These are phyloP conservation scores for Tokudaia tokunoshimensis DNA, from an alignment of 2,797 vertebrate genomes.

Conservation along the genomic window DNA sequence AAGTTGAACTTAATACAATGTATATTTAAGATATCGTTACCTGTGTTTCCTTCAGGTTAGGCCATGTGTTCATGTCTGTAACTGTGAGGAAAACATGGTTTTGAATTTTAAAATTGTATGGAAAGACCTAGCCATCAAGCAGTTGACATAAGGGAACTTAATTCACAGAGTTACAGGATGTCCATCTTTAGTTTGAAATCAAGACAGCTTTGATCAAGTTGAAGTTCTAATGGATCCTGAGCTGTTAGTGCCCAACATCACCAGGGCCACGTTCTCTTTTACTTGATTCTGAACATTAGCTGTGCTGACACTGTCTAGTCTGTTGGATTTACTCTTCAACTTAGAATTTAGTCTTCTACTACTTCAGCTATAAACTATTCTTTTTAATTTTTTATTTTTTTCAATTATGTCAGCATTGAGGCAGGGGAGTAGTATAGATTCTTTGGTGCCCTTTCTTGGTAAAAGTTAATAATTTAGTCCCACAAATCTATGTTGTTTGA, in stretches of 20 bases:
- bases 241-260: background rate
- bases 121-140: background rate
- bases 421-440: background rate
- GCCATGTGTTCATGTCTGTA: background rate
- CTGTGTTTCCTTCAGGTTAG: background rate
- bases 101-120: background rate
- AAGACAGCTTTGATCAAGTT: background rate
- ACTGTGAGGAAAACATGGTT: too few species aligned
- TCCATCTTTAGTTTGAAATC: background rate
- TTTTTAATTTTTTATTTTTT: background rate
- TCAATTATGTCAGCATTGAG: background rate
- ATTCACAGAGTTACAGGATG: background rate
- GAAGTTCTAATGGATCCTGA: background rate
- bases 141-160: background rate
- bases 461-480: background rate
- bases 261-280: background rate
- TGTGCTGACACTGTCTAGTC: background rate
- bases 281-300: background rate
- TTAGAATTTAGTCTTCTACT: background rate
- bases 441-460: background rate
- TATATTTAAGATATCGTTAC: background rate
- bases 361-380: background rate
- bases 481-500: background rate
- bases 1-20: background rate
- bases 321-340: background rate